Evolutionary conservation across 2,888 invertebrate genomes (phyloP).

Genomic region (Papilio gigon): DNA sequence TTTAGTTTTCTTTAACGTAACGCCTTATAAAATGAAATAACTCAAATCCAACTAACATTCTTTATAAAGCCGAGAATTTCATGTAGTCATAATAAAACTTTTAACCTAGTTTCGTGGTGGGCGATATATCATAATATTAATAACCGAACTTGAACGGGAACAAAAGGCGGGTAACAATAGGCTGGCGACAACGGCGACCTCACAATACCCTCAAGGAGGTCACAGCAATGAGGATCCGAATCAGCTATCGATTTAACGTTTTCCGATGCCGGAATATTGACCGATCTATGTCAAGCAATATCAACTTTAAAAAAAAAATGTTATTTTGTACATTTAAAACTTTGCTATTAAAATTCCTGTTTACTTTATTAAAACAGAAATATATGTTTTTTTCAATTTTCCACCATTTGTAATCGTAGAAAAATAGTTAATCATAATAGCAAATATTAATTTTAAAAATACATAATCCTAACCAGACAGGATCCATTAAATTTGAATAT

Average conservation of each 20-base stretch:
- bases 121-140: slow-evolving; percentile 50
- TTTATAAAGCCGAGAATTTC: neutral
- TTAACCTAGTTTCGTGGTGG: slow-evolving; percentile 41
- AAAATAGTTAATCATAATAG: too few relatives aligned
- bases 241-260: slow-evolving; percentile 48
- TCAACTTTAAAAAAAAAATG: neutral
- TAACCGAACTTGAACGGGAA: slow-evolving; percentile 43
- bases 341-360: neutral
- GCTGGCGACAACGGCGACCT: slow-evolving; percentile 44
- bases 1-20: neutral
- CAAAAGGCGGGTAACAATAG: slow-evolving; percentile 50
- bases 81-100: slow-evolving; percentile 32
- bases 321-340: neutral
- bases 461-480: slow-evolving; percentile 17
- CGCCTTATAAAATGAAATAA: neutral
- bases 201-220: slow-evolving; percentile 58
- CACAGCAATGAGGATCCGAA: slow-evolving; percentile 53
- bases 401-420: too few relatives aligned
- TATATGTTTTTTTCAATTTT: neutral
- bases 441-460: too few relatives aligned
- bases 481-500: slow-evolving; percentile 5
- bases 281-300: slow-evolving; percentile 1
- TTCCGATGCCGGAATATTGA: slow-evolving; percentile 16
- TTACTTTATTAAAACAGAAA: neutral
- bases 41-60: neutral